These are phyloP conservation scores for Aphidius colemani DNA, from an alignment of 2,888 invertebrate genomes.

Conservation along the genomic window DNA sequence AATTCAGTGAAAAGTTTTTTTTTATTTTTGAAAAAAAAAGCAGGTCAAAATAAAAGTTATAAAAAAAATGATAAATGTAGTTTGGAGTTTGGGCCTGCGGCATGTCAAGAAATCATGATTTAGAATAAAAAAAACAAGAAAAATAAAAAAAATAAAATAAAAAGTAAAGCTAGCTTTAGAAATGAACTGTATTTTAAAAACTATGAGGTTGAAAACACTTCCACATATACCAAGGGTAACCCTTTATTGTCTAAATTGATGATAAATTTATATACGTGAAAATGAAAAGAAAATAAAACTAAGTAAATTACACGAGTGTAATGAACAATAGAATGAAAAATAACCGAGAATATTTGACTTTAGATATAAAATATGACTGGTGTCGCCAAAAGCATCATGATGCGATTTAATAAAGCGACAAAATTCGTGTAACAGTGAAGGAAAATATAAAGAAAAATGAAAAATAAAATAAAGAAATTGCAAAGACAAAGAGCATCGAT, in stretches of 20 bases:
- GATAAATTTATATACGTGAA: constrained; percentile 15
- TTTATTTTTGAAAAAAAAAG: constrained; percentile 2
- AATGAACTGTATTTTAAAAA: constrained; percentile 13
- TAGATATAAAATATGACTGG: not conserved
- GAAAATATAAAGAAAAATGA: too few relatives aligned
- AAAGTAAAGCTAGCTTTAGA: constrained; percentile 17
- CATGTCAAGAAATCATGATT: constrained; percentile 38
- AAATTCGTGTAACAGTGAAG: constrained; percentile 28
- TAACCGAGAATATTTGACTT: not conserved
- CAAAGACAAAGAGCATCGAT: constrained; percentile 36
- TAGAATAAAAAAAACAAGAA: constrained; percentile 28
- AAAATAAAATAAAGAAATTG: not conserved
- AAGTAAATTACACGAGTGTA: constrained; percentile 7
- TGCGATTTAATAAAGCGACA: constrained; percentile 33
- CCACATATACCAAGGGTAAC: constrained; percentile 4
- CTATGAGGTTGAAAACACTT: constrained; percentile 21
- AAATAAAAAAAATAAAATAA: not conserved
- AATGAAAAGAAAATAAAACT: not conserved
- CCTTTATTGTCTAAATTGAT: constrained; percentile 19
- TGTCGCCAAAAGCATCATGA: not conserved
- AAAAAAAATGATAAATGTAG: constrained; percentile 37
- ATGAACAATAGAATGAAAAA: constrained; percentile 18
- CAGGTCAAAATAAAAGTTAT: not conserved
- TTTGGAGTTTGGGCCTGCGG: constrained; percentile 34
- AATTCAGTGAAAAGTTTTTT: not conserved